Conservation (phyloP, 2,888 invertebrate species). For the Rutpela maculata region DNA sequence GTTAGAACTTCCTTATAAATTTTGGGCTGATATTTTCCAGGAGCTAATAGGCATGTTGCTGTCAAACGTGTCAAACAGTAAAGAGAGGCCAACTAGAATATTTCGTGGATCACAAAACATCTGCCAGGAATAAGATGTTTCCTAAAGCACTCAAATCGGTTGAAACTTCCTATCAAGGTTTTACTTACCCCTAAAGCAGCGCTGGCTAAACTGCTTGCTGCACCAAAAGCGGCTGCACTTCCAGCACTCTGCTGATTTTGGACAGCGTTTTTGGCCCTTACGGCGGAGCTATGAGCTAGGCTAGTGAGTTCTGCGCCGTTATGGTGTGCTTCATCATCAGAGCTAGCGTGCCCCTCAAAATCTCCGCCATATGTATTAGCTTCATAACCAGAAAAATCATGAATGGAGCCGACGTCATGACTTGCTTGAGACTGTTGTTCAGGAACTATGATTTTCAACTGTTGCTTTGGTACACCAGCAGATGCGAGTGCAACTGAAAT, state of each 20-base stretch:
- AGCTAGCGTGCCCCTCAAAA: slow-evolving; percentile 7
- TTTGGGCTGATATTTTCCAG: no score
- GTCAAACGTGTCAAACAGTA: no score
- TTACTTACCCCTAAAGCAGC: slow-evolving; percentile 77
- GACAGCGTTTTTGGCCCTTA: slow-evolving; percentile 83
- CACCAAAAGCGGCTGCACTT: slow-evolving; percentile 84
- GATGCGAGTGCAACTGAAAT: slow-evolving; percentile 11
- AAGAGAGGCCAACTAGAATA: no score
- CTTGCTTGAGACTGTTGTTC: slow-evolving; percentile 12
- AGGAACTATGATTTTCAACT: slow-evolving; percentile 13
- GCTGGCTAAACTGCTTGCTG: slow-evolving; percentile 84
- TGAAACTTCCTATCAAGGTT: not conserved
- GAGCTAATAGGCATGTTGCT: no score
- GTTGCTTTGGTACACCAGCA: slow-evolving; percentile 16
- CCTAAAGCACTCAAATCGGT: no score
- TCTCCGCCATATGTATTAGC: slow-evolving; percentile 11
- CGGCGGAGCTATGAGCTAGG: slow-evolving; percentile 82
- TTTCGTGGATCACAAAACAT: no score
- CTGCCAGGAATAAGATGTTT: no score
- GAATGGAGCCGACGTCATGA: not conserved
- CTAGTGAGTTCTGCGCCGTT: slow-evolving; percentile 80
- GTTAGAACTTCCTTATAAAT: no score
- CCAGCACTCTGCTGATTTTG: slow-evolving; percentile 83
- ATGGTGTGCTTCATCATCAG: not conserved
- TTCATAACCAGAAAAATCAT: slow-evolving; percentile 4